A percentile compares a stretch with the other conserved stretches of the same genome.
Conservation (phyloP, 2,113 vertebrate species). For the Anhinga rufa region DNA sequence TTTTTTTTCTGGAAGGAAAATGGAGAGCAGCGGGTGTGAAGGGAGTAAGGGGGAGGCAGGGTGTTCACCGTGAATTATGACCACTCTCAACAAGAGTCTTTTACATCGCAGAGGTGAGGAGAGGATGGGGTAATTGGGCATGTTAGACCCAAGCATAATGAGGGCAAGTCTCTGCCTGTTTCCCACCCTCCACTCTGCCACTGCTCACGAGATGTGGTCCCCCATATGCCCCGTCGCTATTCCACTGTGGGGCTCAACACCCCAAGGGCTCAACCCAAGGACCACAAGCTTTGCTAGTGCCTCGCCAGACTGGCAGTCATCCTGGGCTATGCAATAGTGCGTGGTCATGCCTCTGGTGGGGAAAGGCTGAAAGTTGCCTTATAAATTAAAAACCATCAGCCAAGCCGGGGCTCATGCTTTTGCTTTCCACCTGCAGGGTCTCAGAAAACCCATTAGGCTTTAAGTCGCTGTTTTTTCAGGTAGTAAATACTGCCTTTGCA, state of each 20-base stretch:
- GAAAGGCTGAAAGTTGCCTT: background rate
- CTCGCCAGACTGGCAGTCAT: background rate
- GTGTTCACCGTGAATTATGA: conserved; percentile 49
- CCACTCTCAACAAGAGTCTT: conserved; percentile 58
- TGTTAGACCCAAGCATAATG: conserved; percentile 36
- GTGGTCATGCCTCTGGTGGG: no score
- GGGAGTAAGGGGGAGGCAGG: conserved; percentile 14
- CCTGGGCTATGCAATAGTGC: fast-evolving
- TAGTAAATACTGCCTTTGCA: background rate
- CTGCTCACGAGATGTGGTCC: background rate
- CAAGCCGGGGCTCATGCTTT: background rate
- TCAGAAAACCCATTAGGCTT: background rate
- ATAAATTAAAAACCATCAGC: background rate
- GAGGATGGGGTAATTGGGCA: conserved; percentile 45
- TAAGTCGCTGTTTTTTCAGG: background rate
- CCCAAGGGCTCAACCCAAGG: background rate
- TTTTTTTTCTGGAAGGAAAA: conserved; percentile 50
- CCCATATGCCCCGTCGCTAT: fast-evolving
- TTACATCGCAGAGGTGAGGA: conserved; percentile 59
- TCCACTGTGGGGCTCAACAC: background rate
- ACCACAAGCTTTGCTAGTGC: background rate
- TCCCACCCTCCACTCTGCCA: background rate
- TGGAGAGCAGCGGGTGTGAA: conserved; percentile 54
- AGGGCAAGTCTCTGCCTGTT: conserved; percentile 19
- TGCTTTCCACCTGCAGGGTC: background rate